phyloP scores from a whole-genome alignment of 2,797 vertebrate genomes.

The Petrocephalus schoutedeni region DNA sequence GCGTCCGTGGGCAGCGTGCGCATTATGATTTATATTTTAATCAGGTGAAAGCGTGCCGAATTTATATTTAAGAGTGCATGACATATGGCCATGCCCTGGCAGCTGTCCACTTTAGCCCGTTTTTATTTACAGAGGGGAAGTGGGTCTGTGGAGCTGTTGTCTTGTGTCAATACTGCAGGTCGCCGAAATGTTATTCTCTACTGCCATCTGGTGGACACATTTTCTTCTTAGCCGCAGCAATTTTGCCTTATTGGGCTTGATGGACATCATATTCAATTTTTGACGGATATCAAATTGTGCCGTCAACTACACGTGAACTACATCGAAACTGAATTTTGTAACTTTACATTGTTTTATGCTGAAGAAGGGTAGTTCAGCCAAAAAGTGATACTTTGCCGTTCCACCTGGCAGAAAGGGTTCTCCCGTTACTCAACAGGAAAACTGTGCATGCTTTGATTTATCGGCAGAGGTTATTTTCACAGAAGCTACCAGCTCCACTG shows the following conservation, averaged over 20 bases:
- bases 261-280: not conserved
- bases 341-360: constrained; percentile 3
- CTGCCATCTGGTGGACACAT: constrained; percentile 47
- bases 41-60: constrained; percentile 28
- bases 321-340: not conserved
- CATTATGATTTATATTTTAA: constrained; percentile 29
- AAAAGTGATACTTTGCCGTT: not conserved
- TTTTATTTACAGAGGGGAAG: constrained; percentile 26
- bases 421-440: not conserved
- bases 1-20: not conserved
- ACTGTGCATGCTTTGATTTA: not conserved
- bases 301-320: not conserved
- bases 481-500: not conserved
- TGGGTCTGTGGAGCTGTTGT: constrained; percentile 22
- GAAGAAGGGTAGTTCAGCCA: not conserved
- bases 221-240: not conserved
- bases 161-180: constrained; percentile 17
- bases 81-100: constrained; percentile 25
- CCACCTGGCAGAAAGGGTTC: not conserved
- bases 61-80: constrained; percentile 28
- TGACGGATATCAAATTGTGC: not conserved
- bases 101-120: constrained; percentile 15
- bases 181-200: constrained; percentile 31
- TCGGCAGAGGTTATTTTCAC: not conserved
- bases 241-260: not conserved